A percentile compares a stretch with the other conserved stretches of the same genome.
phyloP scores from a whole-genome alignment of 2,113 vertebrate species.

The Callospermophilus lateralis region DNA sequence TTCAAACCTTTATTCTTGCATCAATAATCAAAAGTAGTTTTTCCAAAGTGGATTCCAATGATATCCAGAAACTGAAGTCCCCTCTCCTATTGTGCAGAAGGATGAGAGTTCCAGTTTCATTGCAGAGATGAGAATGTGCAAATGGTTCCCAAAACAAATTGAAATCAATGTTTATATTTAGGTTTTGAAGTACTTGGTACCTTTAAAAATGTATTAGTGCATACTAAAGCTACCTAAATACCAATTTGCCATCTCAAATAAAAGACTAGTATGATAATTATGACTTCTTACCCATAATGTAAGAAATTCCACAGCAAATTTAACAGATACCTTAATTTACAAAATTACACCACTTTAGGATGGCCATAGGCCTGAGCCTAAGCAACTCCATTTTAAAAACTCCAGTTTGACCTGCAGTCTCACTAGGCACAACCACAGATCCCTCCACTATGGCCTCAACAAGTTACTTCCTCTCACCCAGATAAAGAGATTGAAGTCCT shows the following conservation, averaged over 20 bases:
- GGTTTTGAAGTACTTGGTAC: neutral
- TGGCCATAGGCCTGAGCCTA: too few relatives aligned
- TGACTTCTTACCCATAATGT: neutral
- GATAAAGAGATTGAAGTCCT: too few relatives aligned
- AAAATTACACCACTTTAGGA: neutral
- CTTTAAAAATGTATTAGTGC: conserved; percentile 8
- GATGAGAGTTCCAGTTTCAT: neutral
- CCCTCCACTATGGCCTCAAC: too few relatives aligned
- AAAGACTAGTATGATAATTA: conserved; percentile 1
- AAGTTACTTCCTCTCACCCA: too few relatives aligned
- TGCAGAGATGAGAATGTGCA: neutral
- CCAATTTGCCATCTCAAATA: conserved; percentile 40
- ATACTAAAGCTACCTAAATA: neutral
- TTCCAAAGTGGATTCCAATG: neutral
- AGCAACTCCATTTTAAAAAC: too few relatives aligned
- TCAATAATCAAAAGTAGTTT: neutral
- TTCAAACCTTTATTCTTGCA: neutral
- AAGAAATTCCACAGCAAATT: neutral
- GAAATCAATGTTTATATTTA: neutral
- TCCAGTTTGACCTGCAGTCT: too few relatives aligned
- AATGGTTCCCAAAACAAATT: neutral
- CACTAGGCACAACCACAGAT: too few relatives aligned
- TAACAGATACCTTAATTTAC: conserved; percentile 47
- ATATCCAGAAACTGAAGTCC: neutral
- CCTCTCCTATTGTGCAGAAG: neutral